Evolutionary conservation across 1,140 invertebrate species (phyloP).

Genomic region (Cepaea nemoralis): DNA sequence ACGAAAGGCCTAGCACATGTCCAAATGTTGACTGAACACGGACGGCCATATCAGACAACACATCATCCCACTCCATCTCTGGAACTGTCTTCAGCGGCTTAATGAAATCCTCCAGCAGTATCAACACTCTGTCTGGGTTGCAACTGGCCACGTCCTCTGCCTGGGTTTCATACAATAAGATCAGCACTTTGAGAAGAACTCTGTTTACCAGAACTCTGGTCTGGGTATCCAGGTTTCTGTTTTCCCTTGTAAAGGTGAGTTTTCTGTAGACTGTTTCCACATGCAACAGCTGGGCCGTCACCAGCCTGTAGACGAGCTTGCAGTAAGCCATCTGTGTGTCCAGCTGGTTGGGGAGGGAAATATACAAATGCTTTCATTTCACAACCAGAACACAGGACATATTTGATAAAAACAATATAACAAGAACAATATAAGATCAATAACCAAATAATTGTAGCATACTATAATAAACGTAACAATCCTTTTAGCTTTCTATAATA

Average conservation of each 20-base stretch:
- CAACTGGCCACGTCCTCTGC: not conserved
- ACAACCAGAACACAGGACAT: too few relatives aligned
- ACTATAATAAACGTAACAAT: too few relatives aligned
- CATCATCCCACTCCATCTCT: not conserved
- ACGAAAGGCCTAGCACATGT: not conserved
- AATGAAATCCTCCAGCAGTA: not conserved
- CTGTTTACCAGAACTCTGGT: not conserved
- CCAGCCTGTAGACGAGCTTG: constrained; percentile 11
- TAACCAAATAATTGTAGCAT: too few relatives aligned
- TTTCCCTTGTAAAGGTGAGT: constrained; percentile 10
- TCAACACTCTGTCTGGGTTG: not conserved
- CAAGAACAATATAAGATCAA: too few relatives aligned
- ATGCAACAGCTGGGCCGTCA: not conserved
- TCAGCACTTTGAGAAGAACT: constrained; percentile 20
- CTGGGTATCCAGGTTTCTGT: not conserved
- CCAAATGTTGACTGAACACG: constrained; percentile 18
- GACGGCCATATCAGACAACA: constrained; percentile 1
- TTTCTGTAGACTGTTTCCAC: constrained; percentile 14
- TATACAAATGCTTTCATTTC: not conserved
- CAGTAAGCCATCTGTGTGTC: constrained; percentile 30
- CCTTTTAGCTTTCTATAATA: too few relatives aligned
- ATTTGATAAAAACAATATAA: too few relatives aligned
- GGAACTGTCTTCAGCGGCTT: not conserved
- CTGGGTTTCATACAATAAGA: constrained; percentile 1
- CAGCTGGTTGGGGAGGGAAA: not conserved